Evolutionary conservation across 2,888 invertebrate genomes (phyloP).

Genomic region (Bedellia somnulentella): DNA sequence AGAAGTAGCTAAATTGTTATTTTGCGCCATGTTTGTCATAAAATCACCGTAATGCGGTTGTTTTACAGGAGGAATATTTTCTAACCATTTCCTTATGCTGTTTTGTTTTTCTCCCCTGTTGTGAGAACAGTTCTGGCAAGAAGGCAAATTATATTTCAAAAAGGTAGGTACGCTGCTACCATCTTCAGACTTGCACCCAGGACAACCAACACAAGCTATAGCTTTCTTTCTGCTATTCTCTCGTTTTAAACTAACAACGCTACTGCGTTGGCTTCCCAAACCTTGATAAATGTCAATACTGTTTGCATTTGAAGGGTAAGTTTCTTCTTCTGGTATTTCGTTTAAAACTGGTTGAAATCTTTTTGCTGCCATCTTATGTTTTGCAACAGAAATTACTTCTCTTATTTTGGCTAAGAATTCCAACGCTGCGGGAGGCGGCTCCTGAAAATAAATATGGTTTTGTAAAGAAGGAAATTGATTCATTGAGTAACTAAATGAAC

Average conservation of each 20-base stretch:
- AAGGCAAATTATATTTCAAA: conserved; percentile 39
- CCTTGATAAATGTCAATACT: conserved; percentile 48
- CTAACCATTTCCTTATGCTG: conserved; percentile 75
- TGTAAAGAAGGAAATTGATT: not conserved
- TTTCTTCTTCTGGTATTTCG: conserved; percentile 81
- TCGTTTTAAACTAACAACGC: conserved; percentile 61
- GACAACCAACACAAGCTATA: conserved; percentile 64
- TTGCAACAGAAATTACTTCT: conserved; percentile 87
- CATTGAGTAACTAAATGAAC: not conserved
- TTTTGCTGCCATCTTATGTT: conserved; percentile 83
- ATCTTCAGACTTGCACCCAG: conserved; percentile 58
- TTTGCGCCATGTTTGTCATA: conserved; percentile 20
- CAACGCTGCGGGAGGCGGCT: conserved; percentile 87
- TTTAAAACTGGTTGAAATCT: conserved; percentile 76
- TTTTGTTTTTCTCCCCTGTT: conserved; percentile 71
- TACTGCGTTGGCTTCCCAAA: conserved; percentile 55
- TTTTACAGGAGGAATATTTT: conserved; percentile 64
- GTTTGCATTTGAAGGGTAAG: conserved; percentile 44
- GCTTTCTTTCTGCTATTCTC: conserved; percentile 63
- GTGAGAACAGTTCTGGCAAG: conserved; percentile 55
- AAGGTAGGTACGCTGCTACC: conserved; percentile 30
- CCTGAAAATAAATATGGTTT: conserved; percentile 38
- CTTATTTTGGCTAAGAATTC: conserved; percentile 88
- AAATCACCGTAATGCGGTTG: conserved; percentile 24
- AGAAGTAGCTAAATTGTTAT: conserved; percentile 25